These are phyloP conservation scores for Muntiacus reevesi DNA, from an alignment of 2,113 vertebrate genomes.

Conservation along the genomic window DNA sequence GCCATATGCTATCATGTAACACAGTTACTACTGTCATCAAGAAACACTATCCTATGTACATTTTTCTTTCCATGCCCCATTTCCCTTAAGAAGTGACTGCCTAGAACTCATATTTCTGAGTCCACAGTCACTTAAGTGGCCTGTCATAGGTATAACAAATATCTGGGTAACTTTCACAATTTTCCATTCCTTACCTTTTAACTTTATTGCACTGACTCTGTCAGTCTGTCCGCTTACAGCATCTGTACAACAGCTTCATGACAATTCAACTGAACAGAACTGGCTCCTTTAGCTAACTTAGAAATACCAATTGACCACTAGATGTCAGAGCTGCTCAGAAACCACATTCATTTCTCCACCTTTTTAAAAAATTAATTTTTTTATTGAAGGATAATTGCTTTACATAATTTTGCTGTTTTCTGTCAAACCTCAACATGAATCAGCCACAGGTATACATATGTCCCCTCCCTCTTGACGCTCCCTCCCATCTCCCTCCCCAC, in stretches of 20 bases:
- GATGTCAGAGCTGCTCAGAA: conserved; percentile 55
- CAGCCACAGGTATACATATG: background rate
- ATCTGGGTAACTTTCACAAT: background rate
- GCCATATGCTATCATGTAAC: background rate
- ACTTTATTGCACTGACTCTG: background rate
- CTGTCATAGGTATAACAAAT: too few relatives aligned
- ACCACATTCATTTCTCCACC: background rate
- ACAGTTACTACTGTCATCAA: background rate
- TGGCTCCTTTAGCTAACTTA: background rate
- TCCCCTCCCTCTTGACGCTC: background rate
- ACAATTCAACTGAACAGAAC: background rate
- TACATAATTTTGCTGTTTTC: background rate
- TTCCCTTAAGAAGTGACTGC: background rate
- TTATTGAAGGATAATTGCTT: background rate
- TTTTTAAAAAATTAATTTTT: background rate
- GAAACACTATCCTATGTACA: accelerated
- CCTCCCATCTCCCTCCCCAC: background rate
- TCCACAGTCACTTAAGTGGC: too few relatives aligned
- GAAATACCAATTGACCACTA: conserved; percentile 38
- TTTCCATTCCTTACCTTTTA: background rate
- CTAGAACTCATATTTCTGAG: background rate
- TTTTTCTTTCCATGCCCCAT: background rate
- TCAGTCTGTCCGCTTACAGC: accelerated
- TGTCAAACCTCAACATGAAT: background rate
- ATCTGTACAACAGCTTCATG: background rate